Evolutionary conservation across 1,140 invertebrate genomes (phyloP).

Genomic region (Zophobas morio): DNA sequence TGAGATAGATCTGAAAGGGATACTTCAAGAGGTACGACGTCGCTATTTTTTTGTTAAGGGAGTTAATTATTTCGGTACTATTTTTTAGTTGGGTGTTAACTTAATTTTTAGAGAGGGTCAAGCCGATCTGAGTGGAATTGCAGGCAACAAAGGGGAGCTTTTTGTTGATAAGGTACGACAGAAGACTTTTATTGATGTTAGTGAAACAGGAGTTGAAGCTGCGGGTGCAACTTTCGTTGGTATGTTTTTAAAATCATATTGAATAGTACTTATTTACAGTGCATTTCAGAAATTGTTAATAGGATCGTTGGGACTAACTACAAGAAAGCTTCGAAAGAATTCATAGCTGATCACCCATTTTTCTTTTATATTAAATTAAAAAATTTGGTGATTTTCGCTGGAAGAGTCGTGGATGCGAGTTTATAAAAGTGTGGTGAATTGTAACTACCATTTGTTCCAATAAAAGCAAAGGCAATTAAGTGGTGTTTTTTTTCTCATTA

Average conservation of each 20-base stretch:
- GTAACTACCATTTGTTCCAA: no score
- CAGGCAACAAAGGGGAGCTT: conserved; percentile 47
- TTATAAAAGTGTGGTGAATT: no score
- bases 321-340: conserved; percentile 56
- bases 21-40: conserved; percentile 64
- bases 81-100: conserved; percentile 69
- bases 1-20: conserved; percentile 63
- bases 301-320: not conserved
- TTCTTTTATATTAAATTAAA: not conserved
- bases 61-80: conserved; percentile 12
- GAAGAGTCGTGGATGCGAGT: not conserved
- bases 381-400: not conserved
- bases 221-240: conserved; percentile 71
- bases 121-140: conserved; percentile 73
- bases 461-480: no score
- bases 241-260: not conserved
- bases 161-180: conserved; percentile 68
- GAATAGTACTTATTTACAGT: not conserved
- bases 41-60: not conserved
- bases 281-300: not conserved
- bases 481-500: no score
- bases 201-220: conserved; percentile 80
- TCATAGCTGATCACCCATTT: conserved; percentile 6
- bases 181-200: conserved; percentile 78
- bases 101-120: conserved; percentile 67